Evolutionary conservation across 2,888 invertebrate species (phyloP), one percentile per base, ranked within the genome.

Genomic region (Ferrisia virgata): DNA sequence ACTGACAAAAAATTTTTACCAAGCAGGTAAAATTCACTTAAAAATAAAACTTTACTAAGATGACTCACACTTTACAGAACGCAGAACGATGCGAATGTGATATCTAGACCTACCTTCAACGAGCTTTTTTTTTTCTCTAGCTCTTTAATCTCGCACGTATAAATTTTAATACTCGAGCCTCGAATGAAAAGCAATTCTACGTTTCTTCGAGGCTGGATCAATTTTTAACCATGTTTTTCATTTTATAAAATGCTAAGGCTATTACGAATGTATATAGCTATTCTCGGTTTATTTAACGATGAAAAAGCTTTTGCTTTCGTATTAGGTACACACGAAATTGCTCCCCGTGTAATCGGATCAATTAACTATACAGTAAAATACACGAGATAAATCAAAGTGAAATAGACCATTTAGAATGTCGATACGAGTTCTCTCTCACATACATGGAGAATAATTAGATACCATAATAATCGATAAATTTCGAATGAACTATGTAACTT

Each of bases 71-170:
- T 22, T 64, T 15, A 64, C 15, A 28, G 6, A n/a, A 64, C 13
- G 13, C n/a, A 13, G 13, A 43, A 13, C 25, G 28, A 11, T 58
- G 5, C 28, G 39, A 11, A 8, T 39, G 39, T 8, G 11, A 39
- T 8, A 5, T 39, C 11, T 11, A 39, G 6, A 39, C 39, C n/a
- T n/a, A n/a, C n/a, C n/a, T 5, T 64, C 18, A 15, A 28, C 64
- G 8, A 15, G 11, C 11, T 4, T 64, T 28, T 64, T 64, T 28
- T 11, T 64, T 28, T 18, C n/a, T 18, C 28, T 64, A 13, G 5
- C 64, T 64, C 28, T 64, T 64, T 64, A 64, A 64, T 64, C 64
- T 64, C 64, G 64, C 25, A 64, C 31, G 64, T 64, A 64, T 64
- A 64, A 64, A 64, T 64, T 64, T 64, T 64, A 64, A 64, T 64